phyloP scores from a whole-genome alignment of 2,888 invertebrate genomes.

The Chloroclysta siterata region DNA sequence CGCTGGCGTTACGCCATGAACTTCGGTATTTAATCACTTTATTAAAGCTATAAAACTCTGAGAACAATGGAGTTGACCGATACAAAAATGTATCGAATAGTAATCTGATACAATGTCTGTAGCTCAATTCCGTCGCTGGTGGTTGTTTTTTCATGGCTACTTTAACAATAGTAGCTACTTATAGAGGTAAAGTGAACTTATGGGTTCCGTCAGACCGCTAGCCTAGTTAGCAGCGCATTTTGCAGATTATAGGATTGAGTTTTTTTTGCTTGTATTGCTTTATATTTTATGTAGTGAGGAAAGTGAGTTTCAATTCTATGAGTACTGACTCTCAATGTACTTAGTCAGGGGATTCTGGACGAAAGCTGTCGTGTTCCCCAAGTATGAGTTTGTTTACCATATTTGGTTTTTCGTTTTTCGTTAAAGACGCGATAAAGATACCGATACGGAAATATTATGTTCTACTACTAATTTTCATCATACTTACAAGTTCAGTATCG shows the following conservation, averaged over 20 bases:
- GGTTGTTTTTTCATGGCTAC: slow-evolving; percentile 18
- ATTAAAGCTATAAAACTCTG: slow-evolving; percentile 69
- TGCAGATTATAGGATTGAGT: neutral
- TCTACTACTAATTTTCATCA: no score
- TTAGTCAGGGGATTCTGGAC: no score
- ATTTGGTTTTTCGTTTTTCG: no score
- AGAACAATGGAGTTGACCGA: slow-evolving; percentile 72
- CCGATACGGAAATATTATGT: no score
- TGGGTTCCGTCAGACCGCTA: neutral
- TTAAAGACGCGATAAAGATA: no score
- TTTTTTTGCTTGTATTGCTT: no score
- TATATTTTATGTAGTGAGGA: no score
- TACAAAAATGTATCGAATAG: slow-evolving; percentile 72
- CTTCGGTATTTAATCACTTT: slow-evolving; percentile 73
- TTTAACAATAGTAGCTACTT: slow-evolving; percentile 7
- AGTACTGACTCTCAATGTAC: no score
- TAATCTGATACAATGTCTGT: slow-evolving; percentile 65
- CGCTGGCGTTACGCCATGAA: slow-evolving; percentile 62
- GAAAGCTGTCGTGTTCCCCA: no score
- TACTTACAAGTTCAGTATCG: no score
- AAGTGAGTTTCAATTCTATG: no score
- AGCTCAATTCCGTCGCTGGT: slow-evolving; percentile 32
- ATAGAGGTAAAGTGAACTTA: neutral
- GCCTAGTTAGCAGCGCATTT: neutral
- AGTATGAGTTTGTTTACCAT: no score